phyloP scores from a whole-genome alignment of 2,797 vertebrate species.

The Poeciliopsis gracilis region DNA sequence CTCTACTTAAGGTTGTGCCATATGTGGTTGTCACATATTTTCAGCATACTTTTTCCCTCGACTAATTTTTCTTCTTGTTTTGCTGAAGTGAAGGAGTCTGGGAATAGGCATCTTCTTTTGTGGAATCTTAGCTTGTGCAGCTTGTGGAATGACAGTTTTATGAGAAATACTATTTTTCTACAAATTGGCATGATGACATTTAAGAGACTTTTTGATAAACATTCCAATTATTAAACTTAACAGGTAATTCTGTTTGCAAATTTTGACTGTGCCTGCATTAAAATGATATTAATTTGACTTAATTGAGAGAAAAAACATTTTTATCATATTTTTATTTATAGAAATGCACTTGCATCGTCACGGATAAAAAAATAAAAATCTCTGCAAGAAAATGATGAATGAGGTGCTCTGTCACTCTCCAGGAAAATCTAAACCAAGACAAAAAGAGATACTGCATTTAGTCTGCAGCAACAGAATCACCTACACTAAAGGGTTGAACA shows the following conservation, averaged over 20 bases:
- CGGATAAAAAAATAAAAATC: constrained; percentile 27
- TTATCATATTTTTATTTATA: neutral
- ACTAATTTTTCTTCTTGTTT: neutral
- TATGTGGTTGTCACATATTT: neutral
- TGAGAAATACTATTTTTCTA: neutral
- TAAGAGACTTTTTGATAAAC: neutral
- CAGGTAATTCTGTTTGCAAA: no score
- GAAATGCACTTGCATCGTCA: constrained; percentile 1
- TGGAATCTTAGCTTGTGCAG: neutral
- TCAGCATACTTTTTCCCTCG: neutral
- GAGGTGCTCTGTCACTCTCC: constrained; percentile 21
- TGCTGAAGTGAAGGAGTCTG: neutral
- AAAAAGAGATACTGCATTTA: constrained; percentile 79
- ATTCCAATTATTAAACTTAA: neutral
- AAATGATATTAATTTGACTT: neutral
- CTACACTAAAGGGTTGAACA: constrained; percentile 64
- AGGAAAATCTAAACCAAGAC: constrained; percentile 10
- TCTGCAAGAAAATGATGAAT: constrained; percentile 57
- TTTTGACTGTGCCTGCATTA: neutral
- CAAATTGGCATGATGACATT: neutral
- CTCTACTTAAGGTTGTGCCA: neutral
- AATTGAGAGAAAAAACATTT: neutral
- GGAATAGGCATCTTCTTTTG: neutral
- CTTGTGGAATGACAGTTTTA: neutral
- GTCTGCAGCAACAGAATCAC: constrained; percentile 46